Conservation (phyloP, 1,140 invertebrate species). For the Branchinecta lindahli region DNA sequence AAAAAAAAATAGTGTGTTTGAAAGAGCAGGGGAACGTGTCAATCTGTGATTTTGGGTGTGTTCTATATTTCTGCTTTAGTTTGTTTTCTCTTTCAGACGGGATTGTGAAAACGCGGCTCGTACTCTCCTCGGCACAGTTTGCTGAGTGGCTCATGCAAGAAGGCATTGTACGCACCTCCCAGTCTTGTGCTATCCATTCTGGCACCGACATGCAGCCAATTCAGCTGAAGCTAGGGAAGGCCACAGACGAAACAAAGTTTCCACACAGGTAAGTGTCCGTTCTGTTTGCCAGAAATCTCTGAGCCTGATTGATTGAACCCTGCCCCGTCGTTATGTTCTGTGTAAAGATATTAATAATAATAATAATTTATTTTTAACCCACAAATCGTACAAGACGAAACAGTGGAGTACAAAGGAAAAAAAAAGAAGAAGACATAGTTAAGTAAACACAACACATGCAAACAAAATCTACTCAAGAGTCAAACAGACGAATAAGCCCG, state of each 20-base stretch:
- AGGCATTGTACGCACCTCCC: slow-evolving; percentile 56
- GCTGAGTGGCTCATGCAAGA: slow-evolving; percentile 76
- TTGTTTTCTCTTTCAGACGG: slow-evolving; percentile 32
- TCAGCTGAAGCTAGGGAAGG: slow-evolving; percentile 45
- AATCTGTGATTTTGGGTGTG: neutral
- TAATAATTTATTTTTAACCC: too few relatives aligned
- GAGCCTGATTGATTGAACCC: too few relatives aligned
- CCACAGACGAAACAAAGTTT: slow-evolving; percentile 55
- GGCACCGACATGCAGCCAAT: slow-evolving; percentile 31
- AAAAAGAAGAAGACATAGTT: too few relatives aligned
- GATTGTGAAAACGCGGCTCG: slow-evolving; percentile 61
- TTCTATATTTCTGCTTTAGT: neutral
- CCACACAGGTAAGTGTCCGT: slow-evolving; percentile 36
- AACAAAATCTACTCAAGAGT: too few relatives aligned
- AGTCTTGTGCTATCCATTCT: slow-evolving; percentile 43
- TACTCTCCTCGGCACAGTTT: slow-evolving; percentile 59
- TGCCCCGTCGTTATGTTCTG: too few relatives aligned
- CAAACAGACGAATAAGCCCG: too few relatives aligned
- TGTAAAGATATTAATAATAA: too few relatives aligned
- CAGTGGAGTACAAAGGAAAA: too few relatives aligned
- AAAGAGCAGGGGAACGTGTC: neutral
- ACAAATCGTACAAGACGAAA: too few relatives aligned
- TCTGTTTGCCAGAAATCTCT: too few relatives aligned
- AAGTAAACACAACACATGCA: too few relatives aligned
- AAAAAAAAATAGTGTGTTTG: neutral